Base-by-base conservation (phyloP, 2,797 vertebrate genomes). In the Arnoldichthys spilopterus region DNA sequence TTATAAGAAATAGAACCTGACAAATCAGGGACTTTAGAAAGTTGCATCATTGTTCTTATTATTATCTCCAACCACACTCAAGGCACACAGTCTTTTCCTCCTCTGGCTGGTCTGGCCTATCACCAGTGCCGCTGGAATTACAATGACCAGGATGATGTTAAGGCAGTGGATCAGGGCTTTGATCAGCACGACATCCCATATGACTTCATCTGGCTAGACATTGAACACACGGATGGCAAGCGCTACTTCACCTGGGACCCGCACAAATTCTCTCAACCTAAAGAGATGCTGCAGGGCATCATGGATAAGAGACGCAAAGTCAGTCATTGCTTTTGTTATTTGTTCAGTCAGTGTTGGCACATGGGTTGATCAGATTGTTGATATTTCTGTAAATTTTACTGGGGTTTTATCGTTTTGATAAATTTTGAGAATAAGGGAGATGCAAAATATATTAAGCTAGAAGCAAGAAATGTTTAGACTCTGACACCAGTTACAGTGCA, bases 81-180 rank as follows among this genome's bases (percentile, higher is more conserved):
- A 98, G 97, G 97, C 49, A 99, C 96, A 5, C 97, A 98, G 92
- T 90, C 96, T 1, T 91, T 99, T 79, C 97, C 97, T 16, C 96
- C 97, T 0, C 88, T 97, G 8, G 88, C 96, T 32, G 87, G 96
- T 5, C 81, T 99, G 78, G 96, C 86, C 6, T 98, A 98, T 86
- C 97, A 99, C 91, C 97, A 99, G 93, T 98, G 96, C 89, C 95
- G 97, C 83, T 99, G 97, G 97, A 99, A 98, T 86, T 99, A 99
- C 91, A 96, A 97, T 0, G 97, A 99, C 16, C 96, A 98, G 88
- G 95, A 95, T 0, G 97, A 99, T 1, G 96, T 99, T 79, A 88
- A 86, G 6, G 76, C 90, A 0, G 97, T 99, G 71, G 94, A 96
- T 67, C 87, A 86, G 0, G 96, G 96, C 22, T 97, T 99, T 0